Evolutionary conservation across 2,888 invertebrate genomes (phyloP).

Genomic region (Cancer borealis): DNA sequence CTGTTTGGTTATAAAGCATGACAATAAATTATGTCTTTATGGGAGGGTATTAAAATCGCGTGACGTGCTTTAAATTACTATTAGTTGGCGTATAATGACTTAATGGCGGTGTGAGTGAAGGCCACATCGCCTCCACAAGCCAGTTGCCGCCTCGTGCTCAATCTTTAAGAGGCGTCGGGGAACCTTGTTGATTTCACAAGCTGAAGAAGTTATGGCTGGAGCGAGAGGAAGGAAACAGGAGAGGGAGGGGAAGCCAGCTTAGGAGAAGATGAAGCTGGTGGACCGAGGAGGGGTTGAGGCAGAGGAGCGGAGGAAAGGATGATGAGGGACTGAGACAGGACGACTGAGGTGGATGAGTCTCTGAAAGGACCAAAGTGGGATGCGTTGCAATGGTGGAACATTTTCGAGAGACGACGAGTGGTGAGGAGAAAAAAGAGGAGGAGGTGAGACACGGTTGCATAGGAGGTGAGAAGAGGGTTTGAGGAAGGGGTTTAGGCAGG

Average conservation of each 20-base stretch:
- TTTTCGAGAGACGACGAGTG: background rate
- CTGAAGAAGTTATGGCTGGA: background rate
- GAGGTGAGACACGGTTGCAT: background rate
- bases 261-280: conserved; percentile 1
- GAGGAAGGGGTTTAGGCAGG: background rate
- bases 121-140: background rate
- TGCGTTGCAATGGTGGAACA: background rate
- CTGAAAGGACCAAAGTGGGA: background rate
- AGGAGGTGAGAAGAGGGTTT: background rate
- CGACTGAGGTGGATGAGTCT: background rate
- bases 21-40: background rate
- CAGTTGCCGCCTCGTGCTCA: background rate
- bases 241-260: background rate
- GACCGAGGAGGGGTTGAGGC: background rate
- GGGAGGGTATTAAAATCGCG: background rate
- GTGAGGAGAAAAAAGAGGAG: background rate
- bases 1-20: background rate
- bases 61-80: conserved; percentile 6
- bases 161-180: background rate
- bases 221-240: too few species aligned
- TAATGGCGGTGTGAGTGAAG: background rate
- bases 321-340: background rate
- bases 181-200: background rate
- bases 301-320: background rate
- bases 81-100: background rate